These are phyloP conservation scores for Pseudachorutes palmiensis DNA, from an alignment of 1,140 invertebrate species.

Conservation along the genomic window DNA sequence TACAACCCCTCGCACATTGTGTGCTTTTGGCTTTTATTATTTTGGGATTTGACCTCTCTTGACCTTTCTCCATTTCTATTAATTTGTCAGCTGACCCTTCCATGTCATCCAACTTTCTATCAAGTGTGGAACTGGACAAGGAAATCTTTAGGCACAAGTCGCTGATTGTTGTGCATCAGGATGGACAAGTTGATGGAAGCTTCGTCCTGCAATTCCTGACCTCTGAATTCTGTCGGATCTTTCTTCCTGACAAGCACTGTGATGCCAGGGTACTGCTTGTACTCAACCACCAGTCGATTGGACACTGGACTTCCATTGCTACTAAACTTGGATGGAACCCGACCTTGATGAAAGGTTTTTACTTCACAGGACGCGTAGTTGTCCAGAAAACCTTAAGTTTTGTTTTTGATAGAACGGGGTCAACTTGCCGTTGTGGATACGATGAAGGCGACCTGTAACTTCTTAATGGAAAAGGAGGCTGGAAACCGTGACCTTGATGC, in stretches of 20 bases:
- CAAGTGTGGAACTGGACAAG: slow-evolving; percentile 11
- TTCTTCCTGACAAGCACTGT: background rate
- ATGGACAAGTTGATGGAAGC: slow-evolving; percentile 20
- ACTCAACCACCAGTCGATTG: slow-evolving; percentile 12
- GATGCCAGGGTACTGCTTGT: slow-evolving; percentile 11
- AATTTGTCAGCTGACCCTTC: background rate
- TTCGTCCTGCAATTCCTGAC: slow-evolving; percentile 22
- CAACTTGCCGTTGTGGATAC: background rate
- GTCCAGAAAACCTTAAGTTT: background rate
- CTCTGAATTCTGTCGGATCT: slow-evolving; percentile 7
- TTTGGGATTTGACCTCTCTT: background rate
- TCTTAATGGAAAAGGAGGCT: background rate
- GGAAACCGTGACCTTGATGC: background rate
- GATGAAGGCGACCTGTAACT: background rate
- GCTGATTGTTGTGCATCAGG: slow-evolving; percentile 17
- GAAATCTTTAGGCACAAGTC: background rate
- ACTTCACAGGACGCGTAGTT: too few relatives aligned
- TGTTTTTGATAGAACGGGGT: background rate
- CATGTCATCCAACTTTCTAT: slow-evolving; percentile 20
- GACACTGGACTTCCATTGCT: slow-evolving; percentile 21
- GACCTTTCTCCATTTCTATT: background rate
- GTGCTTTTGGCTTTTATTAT: too few relatives aligned
- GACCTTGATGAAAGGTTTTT: slow-evolving; percentile 1
- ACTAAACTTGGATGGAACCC: slow-evolving; percentile 23
- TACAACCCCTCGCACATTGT: too few relatives aligned